Base-by-base conservation (phyloP, 2,888 invertebrate genomes). In the Drosophila engyochracea region DNA sequence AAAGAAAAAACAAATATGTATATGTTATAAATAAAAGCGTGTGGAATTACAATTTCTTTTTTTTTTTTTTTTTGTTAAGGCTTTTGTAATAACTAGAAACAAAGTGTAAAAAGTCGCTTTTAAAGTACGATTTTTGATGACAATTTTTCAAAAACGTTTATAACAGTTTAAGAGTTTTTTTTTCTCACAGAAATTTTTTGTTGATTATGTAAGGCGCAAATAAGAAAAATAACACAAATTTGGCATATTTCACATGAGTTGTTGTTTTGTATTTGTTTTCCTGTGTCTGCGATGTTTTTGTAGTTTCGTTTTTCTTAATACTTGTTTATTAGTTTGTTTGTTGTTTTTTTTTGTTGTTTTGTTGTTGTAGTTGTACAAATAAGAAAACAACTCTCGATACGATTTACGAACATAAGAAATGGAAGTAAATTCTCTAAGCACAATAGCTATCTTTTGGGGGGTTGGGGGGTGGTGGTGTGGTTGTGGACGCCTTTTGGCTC, bases 21-120 rank as follows among this genome's bases (percentile, higher is more conserved):
- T 77, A 82, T 68, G n/a, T 86, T 74, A 83, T 79, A 90, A 90
- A 85, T 90, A 85, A 85, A 85, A 85, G 85, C 85, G 89, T 80
- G 90, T 85, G 85, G 85, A 85, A 85, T 85, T 85, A 90, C 90
- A 85, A 75, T 85, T 85, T 88, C 85, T 66, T 81, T 68, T 74
- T 68, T 67, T 54, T 64, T 60, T 78, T 52, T 63, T 80, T 31
- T 67, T 72, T 57, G 68, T 66, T 51, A 79, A 81, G 75, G 72
- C 63, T 65, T 79, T 66, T 30, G 57, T 73, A 65, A 74, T 54
- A 74, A 82, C 82, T 82, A 71, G 65, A 81, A 76, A 82, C 79
- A 70, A 82, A 70, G 54, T 78, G 65, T 81, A 59, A 65, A 74
- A 76, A 64, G 51, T 61, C 61, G 62, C 25, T 60, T 68, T 63